A percentile compares a stretch with the other conserved stretches of the same genome.
Evolutionary conservation across 2,113 vertebrate genomes (phyloP).

Genomic region (Riparia riparia): DNA sequence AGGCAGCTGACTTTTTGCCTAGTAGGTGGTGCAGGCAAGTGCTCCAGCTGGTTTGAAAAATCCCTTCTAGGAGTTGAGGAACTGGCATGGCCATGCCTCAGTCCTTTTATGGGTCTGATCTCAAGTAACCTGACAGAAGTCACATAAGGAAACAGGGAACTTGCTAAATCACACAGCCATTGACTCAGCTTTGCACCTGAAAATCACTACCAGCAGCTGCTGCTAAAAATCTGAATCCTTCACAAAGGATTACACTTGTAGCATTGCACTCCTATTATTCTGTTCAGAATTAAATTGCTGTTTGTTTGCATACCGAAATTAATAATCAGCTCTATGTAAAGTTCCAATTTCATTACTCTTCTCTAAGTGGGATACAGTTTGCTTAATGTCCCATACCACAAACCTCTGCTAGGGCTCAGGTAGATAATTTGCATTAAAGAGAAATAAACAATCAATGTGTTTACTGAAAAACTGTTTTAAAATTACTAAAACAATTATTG

Average conservation of each 20-base stretch:
- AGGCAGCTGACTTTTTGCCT: background rate
- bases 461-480: background rate
- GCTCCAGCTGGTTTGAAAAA: background rate
- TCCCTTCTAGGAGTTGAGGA: background rate
- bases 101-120: background rate
- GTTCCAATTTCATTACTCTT: background rate
- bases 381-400: background rate
- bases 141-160: background rate
- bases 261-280: background rate
- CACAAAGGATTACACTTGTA: background rate
- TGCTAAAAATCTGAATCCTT: background rate
- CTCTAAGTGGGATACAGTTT: background rate
- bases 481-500: background rate
- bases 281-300: background rate
- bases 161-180: background rate
- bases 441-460: background rate
- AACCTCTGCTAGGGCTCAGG: background rate
- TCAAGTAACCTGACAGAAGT: background rate
- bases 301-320: background rate
- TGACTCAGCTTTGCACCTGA: background rate
- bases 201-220: background rate
- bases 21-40: fast-evolving
- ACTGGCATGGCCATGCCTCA: background rate
- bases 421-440: background rate
- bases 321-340: background rate